Evolutionary conservation across 2,888 invertebrate genomes (phyloP).

Genomic region (Acrocyrtus sp.): DNA sequence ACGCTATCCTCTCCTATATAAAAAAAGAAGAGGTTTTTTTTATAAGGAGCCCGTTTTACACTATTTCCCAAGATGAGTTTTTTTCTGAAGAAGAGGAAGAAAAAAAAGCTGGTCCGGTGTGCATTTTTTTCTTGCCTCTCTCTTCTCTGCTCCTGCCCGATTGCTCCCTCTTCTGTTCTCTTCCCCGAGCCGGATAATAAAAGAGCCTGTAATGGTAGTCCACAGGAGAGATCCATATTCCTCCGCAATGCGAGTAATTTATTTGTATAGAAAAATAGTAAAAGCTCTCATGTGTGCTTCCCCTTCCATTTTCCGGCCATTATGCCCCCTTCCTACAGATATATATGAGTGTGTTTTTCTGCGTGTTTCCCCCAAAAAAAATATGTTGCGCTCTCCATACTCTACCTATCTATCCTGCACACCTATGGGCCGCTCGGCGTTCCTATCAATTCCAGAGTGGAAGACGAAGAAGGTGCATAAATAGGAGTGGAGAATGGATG

Average conservation of each 20-base stretch:
- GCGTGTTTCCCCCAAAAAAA: constrained; percentile 2
- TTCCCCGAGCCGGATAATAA: constrained; percentile 32
- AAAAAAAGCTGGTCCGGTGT: neutral
- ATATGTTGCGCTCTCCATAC: too few relatives aligned
- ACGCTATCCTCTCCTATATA: neutral
- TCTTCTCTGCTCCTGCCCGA: too few relatives aligned
- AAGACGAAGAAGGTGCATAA: neutral
- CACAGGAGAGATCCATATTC: constrained; percentile 35
- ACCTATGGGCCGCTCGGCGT: too few relatives aligned
- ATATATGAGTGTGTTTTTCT: neutral
- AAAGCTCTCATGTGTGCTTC: constrained; percentile 54
- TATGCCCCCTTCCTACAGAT: constrained; percentile 29
- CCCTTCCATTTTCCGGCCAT: constrained; percentile 57
- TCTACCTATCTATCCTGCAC: too few relatives aligned
- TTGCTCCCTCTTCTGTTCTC: too few relatives aligned
- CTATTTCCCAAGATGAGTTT: constrained; percentile 16
- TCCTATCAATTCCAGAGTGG: neutral
- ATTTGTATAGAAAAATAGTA: constrained; percentile 39
- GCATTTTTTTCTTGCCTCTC: too few relatives aligned
- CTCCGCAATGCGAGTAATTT: constrained; percentile 46
- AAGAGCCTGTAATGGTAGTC: constrained; percentile 19
- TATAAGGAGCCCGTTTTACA: too few relatives aligned
- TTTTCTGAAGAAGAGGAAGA: too few relatives aligned
- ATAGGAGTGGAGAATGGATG: neutral
- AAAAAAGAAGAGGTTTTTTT: too few relatives aligned